Base-by-base conservation (phyloP, 2,888 invertebrate genomes). In the Leptinotarsa tumamoca region DNA sequence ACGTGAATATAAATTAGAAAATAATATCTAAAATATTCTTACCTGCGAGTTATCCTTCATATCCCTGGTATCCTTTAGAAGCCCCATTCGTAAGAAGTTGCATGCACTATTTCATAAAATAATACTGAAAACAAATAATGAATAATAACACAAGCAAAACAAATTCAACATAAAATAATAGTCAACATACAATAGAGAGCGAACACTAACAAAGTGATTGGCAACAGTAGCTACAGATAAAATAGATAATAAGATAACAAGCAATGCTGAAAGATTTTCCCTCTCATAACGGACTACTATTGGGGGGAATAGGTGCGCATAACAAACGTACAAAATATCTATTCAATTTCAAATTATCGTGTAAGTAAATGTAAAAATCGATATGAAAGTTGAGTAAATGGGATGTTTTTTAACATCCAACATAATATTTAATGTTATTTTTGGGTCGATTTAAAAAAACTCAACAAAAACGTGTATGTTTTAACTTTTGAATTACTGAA, bases 11-110 rank as follows among this genome's bases (percentile, higher is more conserved):
- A 58, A 58, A 21, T 15, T 3, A 21, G 1, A 21, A 58, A 58
- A 17, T 23, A 58, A 58, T 58, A 13, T 14, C 58, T 58, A 10
- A 58, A 68, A 33, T 43, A 49, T 10, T 50, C 78, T 79, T 76
- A 80, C 80, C 79, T 80, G 80, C 10, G 77, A 69, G 68, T 76
- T 79, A 49, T 77, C 73, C 67, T 69, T 74, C 78, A 78, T 78
- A 71, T 73, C 74, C 63, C 69, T 68, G 27, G 52, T 72, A 21
- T 78, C 72, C 52, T 67, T 72, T 21, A 72, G 72, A 71, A 77
- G 69, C 66, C 80, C 80, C 80, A 80, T 80, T 67, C 43, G 75
- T 69, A 68, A 73, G 66, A 63, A 56, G 67, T 56, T 72, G 72
- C 68, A 78, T 71, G 77, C 75, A 78, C 78, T 77, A 80, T 71